phyloP scores from a whole-genome alignment of 1,140 invertebrate species.

The Lithobius niger region DNA sequence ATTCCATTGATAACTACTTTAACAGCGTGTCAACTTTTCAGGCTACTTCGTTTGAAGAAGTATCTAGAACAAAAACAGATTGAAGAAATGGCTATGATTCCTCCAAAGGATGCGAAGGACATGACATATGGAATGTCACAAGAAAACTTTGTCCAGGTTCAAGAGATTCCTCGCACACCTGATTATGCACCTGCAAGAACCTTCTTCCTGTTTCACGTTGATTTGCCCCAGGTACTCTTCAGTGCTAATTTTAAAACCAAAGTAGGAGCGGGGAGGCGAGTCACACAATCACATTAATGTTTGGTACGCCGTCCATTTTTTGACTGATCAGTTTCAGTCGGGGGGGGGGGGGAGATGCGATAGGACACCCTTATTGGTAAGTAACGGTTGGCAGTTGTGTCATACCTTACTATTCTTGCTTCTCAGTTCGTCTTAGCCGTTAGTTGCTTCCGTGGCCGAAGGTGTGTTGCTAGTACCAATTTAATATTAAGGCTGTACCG shows the following conservation, averaged over 20 bases:
- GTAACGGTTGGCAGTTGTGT: too few species aligned
- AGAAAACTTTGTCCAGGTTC: conserved; percentile 61
- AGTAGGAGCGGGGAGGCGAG: too few species aligned
- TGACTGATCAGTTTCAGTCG: too few species aligned
- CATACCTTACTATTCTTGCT: too few species aligned
- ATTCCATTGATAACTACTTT: neutral
- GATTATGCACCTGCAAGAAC: conserved; percentile 47
- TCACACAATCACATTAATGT: too few species aligned
- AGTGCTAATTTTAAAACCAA: neutral
- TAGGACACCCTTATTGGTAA: too few species aligned
- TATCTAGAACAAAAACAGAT: conserved; percentile 78
- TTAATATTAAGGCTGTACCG: too few species aligned
- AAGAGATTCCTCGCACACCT: conserved; percentile 47
- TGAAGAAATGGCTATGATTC: conserved; percentile 74
- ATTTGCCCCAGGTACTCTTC: conserved; percentile 32
- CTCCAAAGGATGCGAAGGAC: conserved; percentile 72
- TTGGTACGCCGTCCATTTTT: too few species aligned
- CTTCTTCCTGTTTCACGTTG: conserved; percentile 59
- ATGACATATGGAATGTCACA: conserved; percentile 64
- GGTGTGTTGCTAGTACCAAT: too few species aligned
- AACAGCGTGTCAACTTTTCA: conserved; percentile 27
- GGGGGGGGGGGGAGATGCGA: too few species aligned
- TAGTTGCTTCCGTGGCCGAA: too few species aligned
- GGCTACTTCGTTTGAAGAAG: conserved; percentile 57
- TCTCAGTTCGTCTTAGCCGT: too few species aligned